These are phyloP conservation scores for Meganola albula DNA, from an alignment of 2,888 invertebrate species.

Conservation along the genomic window DNA sequence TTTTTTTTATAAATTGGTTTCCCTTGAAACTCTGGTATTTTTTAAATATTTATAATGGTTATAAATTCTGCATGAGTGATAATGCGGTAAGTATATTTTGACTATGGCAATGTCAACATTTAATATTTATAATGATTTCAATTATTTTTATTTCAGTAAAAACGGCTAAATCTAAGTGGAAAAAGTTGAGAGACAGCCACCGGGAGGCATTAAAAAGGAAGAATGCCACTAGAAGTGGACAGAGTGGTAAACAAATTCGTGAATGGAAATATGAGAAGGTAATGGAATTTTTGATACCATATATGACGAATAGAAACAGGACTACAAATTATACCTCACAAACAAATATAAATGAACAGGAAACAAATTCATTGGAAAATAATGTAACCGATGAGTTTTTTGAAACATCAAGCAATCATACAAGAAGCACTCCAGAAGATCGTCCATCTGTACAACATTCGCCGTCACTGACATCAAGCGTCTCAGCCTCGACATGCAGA, in stretches of 20 bases:
- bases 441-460: constrained; percentile 15
- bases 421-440: constrained; percentile 15
- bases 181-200: constrained; percentile 2
- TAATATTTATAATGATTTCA: constrained; percentile 10
- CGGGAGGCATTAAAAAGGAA: constrained; percentile 5
- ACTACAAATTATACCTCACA: constrained; percentile 10
- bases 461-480: constrained; percentile 14
- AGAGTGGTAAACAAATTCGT: constrained; percentile 10
- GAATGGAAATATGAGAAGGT: constrained; percentile 16
- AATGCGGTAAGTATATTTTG: constrained; percentile 9
- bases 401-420: constrained; percentile 14
- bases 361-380: constrained; percentile 14
- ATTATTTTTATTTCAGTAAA: constrained; percentile 5
- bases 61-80: constrained; percentile 9
- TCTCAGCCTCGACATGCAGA: constrained; percentile 15
- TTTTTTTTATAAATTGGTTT: constrained; percentile 15
- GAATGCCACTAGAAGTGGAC: constrained; percentile 12
- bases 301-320: constrained; percentile 14
- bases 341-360: constrained; percentile 14
- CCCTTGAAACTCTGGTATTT: constrained; percentile 17
- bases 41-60: constrained; percentile 8
- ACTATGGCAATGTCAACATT: constrained; percentile 11
- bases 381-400: constrained; percentile 10
- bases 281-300: constrained; percentile 15
- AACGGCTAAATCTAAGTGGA: constrained; percentile 1